A percentile compares a stretch with the other conserved stretches of the same genome.
phyloP scores from a whole-genome alignment of 2,113 vertebrate species.

The Anguilla japonica region DNA sequence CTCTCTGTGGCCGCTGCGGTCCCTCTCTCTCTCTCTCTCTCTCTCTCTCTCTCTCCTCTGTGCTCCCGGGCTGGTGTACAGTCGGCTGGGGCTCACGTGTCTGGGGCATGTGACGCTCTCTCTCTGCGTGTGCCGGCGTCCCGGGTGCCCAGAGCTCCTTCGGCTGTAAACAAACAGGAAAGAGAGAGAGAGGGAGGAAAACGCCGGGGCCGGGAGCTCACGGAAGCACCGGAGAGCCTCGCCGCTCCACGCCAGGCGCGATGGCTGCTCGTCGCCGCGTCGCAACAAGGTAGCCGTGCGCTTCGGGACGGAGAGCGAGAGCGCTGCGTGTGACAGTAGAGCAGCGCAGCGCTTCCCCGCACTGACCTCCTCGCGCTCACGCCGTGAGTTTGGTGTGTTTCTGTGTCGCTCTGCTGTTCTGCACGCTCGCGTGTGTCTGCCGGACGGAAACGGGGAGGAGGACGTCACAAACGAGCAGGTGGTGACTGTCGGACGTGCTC shows the following conservation, averaged over 20 bases:
- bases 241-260: background rate
- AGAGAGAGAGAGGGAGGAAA: background rate
- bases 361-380: background rate
- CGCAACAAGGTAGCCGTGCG: too few relatives aligned
- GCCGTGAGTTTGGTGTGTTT: background rate
- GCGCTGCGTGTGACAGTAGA: background rate
- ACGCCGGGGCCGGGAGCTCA: background rate
- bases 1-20: background rate
- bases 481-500: too few relatives aligned
- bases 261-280: background rate
- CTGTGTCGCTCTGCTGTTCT: too few relatives aligned
- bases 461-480: too few relatives aligned
- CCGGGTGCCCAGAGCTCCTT: background rate
- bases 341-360: background rate
- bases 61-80: too few relatives aligned
- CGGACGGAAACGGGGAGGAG: too few relatives aligned
- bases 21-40: background rate
- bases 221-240: background rate
- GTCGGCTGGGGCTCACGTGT: background rate
- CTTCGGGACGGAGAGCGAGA: too few relatives aligned
- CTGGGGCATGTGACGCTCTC: background rate
- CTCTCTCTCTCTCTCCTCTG: conserved; percentile 8
- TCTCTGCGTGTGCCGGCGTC: background rate
- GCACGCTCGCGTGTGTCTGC: too few relatives aligned
- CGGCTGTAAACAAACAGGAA: conserved; percentile 1